Base-by-base conservation (phyloP, 2,888 invertebrate genomes). In the Drosophila mercatorum region DNA sequence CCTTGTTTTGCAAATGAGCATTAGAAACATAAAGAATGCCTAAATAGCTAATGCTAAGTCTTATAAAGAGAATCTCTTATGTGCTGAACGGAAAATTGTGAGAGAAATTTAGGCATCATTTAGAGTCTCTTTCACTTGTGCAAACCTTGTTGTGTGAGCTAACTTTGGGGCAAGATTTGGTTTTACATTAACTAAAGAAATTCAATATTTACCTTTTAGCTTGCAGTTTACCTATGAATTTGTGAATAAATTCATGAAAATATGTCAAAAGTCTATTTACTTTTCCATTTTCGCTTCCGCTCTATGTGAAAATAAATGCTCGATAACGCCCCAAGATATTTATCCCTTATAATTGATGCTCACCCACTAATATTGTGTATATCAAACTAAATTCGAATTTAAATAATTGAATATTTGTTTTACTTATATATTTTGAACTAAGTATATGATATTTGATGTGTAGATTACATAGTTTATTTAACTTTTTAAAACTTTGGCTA, bases 1-100 rank as follows among this genome's bases (percentile, higher is more conserved):
- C 66, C 60, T 47, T 34, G 85, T 68, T 78, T 87, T 69, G 59
- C 38, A 71, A 73, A 82, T 84, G 72, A 77, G 72, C 70, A 70
- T 76, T 73, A 75, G 72, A 74, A 76, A 71, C 58, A 74, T 60
- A 71, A 62, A 65, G 66, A 68, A 65, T 44, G 12, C 8, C n/a
- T 31, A 46, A 65, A 56, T 55, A 58, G 14, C 47, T n/a, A 14
- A 28, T 14, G 14, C 26, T 28, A 28, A 14, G 47, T 31, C 47
- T 31, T 8, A 7, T 2, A n/a, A 52, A 38, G 65, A 46, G 64
- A 57, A 36, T 47, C 22, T 40, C 49, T 17, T 63, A 40, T 26
- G 3, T 3, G 46, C 12, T 46, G 12, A 17, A 4, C 5, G 5
- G 44, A 22, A 44, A 22, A 44, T 22, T 22, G 6, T 3, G 44